Percentiles rank a stretch among this genome's conserved stretches.
Conservation (phyloP, 2,888 invertebrate species). For the Gastracanthus pulcherrimus region DNA sequence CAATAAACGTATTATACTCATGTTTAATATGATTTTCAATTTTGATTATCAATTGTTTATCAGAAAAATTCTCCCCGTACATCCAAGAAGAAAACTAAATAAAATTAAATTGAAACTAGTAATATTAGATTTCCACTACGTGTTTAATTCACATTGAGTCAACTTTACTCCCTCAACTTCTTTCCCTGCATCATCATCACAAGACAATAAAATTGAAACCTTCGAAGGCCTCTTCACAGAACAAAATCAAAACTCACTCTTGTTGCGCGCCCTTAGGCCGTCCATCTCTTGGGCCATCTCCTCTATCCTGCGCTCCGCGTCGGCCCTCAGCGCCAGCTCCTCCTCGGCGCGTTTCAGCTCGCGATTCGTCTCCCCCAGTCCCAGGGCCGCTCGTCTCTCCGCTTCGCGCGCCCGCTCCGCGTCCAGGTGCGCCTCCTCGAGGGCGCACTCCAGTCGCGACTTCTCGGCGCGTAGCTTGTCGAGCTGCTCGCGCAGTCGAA, state of each 20-base stretch:
- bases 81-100: too few species aligned
- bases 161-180: too few species aligned
- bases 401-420: constrained; percentile 79
- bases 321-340: constrained; percentile 82
- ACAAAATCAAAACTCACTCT: constrained; percentile 79
- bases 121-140: too few species aligned
- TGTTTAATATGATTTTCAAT: too few species aligned
- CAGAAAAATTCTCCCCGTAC: too few species aligned
- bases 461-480: constrained; percentile 82
- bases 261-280: constrained; percentile 86
- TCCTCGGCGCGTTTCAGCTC: constrained; percentile 77
- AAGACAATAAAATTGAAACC: too few species aligned
- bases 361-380: constrained; percentile 75
- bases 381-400: constrained; percentile 78
- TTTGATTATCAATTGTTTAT: too few species aligned
- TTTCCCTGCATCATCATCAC: too few species aligned
- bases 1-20: too few species aligned
- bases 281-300: constrained; percentile 87
- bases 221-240: neutral
- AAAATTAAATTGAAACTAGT: too few species aligned
- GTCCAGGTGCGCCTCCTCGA: constrained; percentile 80
- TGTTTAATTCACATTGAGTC: too few species aligned
- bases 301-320: constrained; percentile 86
- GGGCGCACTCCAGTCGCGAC: constrained; percentile 79
- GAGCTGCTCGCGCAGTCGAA: constrained; percentile 81